These are phyloP conservation scores for Microctenopoma stevenorrisi DNA, from an alignment of 2,797 vertebrate species.

Conservation along the genomic window DNA sequence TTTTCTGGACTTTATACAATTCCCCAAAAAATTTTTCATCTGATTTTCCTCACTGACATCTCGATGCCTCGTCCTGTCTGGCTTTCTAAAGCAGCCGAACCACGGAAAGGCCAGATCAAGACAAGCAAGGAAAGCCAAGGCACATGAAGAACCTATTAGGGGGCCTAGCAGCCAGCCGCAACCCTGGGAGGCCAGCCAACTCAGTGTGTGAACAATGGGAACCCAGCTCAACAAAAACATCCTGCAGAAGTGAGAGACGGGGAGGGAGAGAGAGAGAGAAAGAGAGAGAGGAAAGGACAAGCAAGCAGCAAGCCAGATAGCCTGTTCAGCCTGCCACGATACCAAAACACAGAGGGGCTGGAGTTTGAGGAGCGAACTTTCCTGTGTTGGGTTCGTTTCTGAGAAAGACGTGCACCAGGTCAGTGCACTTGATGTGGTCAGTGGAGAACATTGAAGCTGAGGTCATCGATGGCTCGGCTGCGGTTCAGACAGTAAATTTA, in stretches of 20 bases:
- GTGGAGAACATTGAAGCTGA: slow-evolving; percentile 30
- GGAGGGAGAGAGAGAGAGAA: slow-evolving; percentile 48
- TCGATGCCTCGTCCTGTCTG: slow-evolving; percentile 69
- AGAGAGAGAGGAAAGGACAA: slow-evolving; percentile 51
- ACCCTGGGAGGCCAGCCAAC: slow-evolving; percentile 84
- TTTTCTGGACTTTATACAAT: slow-evolving; percentile 15
- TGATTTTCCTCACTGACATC: slow-evolving; percentile 42
- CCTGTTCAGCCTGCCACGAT: slow-evolving; percentile 46
- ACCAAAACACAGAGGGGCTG: slow-evolving; percentile 67
- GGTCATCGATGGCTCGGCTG: slow-evolving; percentile 55
- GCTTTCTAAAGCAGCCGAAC: slow-evolving; percentile 45
- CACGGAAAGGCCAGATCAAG: slow-evolving; percentile 56
- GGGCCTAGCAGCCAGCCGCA: slow-evolving; percentile 80
- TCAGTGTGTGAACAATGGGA: slow-evolving; percentile 85
- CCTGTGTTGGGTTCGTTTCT: slow-evolving; percentile 32
- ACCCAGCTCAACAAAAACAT: slow-evolving; percentile 88
- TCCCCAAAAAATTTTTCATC: slow-evolving; percentile 14
- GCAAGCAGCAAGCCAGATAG: slow-evolving; percentile 60
- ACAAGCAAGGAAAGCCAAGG: slow-evolving; percentile 69
- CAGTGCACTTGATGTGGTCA: slow-evolving; percentile 23
- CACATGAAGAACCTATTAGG: slow-evolving; percentile 88
- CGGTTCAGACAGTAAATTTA: slow-evolving; percentile 27
- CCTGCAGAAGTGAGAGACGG: slow-evolving; percentile 82
- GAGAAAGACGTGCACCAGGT: slow-evolving; percentile 43
- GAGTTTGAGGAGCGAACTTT: slow-evolving; percentile 50